Evolutionary conservation across 2,888 invertebrate species (phyloP).

Genomic region (Nezara viridula): DNA sequence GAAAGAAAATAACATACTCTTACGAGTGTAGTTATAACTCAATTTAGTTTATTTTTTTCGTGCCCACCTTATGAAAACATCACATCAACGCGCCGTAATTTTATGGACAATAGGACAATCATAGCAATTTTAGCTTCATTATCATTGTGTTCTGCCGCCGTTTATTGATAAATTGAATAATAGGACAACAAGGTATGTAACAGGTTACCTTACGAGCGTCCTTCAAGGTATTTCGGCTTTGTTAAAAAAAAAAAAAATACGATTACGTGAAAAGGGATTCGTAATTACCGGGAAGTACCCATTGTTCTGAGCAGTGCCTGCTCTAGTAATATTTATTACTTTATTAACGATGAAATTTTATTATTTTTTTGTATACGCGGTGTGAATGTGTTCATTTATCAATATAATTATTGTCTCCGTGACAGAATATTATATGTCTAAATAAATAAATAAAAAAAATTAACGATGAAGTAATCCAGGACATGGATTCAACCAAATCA

Average conservation of each 20-base stretch:
- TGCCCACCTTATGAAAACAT: neutral
- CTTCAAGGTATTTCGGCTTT: neutral
- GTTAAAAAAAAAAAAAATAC: neutral
- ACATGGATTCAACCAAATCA: no score
- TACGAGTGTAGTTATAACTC: neutral
- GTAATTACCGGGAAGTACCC: neutral
- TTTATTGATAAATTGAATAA: neutral
- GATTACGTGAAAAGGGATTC: neutral
- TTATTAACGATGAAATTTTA: no score
- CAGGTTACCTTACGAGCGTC: neutral
- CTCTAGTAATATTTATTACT: neutral
- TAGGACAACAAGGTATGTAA: neutral
- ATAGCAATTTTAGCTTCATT: neutral
- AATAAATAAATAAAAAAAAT: no score
- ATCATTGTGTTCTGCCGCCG: neutral
- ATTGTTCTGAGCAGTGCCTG: neutral
- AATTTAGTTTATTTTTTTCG: neutral
- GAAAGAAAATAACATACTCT: neutral
- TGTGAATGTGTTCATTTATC: no score
- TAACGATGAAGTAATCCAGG: no score
- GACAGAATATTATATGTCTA: no score
- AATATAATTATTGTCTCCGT: no score
- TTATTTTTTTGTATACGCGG: no score
- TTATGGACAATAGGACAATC: conserved; percentile 24
- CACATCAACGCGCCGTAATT: conserved; percentile 10